A percentile compares a stretch with the other conserved stretches of the same genome.
Evolutionary conservation across 1,140 invertebrate species (phyloP).

Genomic region (Brachionus plicatilis): DNA sequence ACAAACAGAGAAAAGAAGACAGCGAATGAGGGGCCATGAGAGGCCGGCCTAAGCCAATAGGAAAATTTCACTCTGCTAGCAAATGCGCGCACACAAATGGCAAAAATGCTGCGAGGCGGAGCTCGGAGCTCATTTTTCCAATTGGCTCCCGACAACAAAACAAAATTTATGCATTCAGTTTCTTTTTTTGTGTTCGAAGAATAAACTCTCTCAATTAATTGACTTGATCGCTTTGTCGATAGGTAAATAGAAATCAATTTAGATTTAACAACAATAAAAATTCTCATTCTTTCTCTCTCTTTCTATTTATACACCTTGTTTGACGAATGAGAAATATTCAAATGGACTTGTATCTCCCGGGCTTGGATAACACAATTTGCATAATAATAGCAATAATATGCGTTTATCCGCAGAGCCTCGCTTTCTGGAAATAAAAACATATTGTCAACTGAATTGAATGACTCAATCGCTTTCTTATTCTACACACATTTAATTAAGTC

Average conservation of each 20-base stretch:
- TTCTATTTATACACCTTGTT: background rate
- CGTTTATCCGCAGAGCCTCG: too few species aligned
- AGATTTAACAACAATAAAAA: background rate
- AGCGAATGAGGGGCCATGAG: background rate
- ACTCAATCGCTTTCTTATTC: too few species aligned
- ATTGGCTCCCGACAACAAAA: background rate
- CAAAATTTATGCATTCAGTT: background rate
- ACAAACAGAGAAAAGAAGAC: background rate
- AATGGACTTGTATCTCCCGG: background rate
- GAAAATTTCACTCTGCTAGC: background rate
- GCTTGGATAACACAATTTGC: constrained; percentile 1
- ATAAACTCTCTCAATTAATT: background rate
- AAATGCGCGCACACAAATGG: background rate
- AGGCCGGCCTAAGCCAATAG: background rate
- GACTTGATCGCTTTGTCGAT: constrained; percentile 21
- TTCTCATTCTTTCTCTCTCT: background rate
- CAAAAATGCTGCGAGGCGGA: background rate
- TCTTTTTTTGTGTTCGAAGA: background rate
- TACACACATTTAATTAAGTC: too few species aligned
- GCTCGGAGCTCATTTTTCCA: background rate
- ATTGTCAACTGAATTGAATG: background rate
- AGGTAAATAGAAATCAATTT: constrained; percentile 35
- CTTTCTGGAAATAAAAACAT: background rate
- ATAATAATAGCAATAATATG: background rate
- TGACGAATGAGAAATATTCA: background rate